Evolutionary conservation across 2,888 invertebrate genomes (phyloP), one percentile per base, ranked within the genome.

Genomic region (Drosophila prolongata): DNA sequence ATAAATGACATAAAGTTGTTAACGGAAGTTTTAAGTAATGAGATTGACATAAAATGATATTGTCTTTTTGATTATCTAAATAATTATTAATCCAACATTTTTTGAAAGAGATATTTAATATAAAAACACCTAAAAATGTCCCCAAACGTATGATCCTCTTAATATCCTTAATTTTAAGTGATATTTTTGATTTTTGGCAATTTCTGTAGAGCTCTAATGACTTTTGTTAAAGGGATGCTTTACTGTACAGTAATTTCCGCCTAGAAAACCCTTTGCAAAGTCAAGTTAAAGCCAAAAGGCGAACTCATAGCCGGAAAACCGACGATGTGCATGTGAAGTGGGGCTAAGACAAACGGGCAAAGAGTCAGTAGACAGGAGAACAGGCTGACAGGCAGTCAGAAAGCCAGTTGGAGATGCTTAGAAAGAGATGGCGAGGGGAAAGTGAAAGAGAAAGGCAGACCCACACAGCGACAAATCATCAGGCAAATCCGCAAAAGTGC

Each of bases 401-500:
- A 54, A 64, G 66, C 80, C 76, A 78, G 69, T 79, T 76, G 83
- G 53, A 70, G 53, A 52, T 49, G 53, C 52, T 54, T 30, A 16
- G 24, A 37, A 49, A 27, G 14, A 35, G 47, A 14, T 14, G 19
- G 30, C 16, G 30, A 47, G 34, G 9, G 64, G 14, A 10, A 46
- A 19, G n/a, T 34, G 42, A 49, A 9, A 44, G 64, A 10, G 50
- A 40, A 5, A 11, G 47, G 34, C 19, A 27, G 14, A 42, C 52
- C 1, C 60, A 73, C 57, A 72, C 57, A 65, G 52, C 66, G 59
- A 74, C 75, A 88, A 78, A 85, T 87, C 87, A 77, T 56, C 71
- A 72, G 68, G 65, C 75, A 80, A 87, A 84, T 80, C 81, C 80
- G 67, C 76, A 76, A 75, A 87, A 82, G 84, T 84, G 87, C 84